Percentiles rank a stretch among this genome's conserved stretches.
Evolutionary conservation across 2,888 invertebrate species (phyloP).

Genomic region (Drosophila kambysellisi): DNA sequence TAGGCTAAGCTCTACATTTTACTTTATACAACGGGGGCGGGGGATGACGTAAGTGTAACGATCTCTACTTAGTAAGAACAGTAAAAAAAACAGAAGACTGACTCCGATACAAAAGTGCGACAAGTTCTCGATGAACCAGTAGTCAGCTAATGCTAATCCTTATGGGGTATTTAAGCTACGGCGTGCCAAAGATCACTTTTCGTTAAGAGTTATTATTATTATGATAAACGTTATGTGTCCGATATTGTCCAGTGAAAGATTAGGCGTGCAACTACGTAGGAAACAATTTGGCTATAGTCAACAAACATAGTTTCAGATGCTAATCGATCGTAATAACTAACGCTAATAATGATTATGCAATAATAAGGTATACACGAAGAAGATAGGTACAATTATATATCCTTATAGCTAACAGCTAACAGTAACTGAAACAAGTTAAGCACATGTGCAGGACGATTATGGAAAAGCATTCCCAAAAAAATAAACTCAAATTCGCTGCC

Average conservation of each 20-base stretch:
- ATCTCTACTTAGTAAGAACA: conserved; percentile 63
- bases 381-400: conserved; percentile 59
- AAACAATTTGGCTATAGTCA: conserved; percentile 60
- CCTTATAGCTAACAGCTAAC: conserved; percentile 48
- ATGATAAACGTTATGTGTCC: conserved; percentile 22
- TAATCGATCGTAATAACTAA: conserved; percentile 37
- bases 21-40: conserved; percentile 71
- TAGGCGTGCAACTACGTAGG: conserved; percentile 68
- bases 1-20: conserved; percentile 74
- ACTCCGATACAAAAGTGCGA: conserved; percentile 56
- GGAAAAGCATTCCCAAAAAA: conserved; percentile 28
- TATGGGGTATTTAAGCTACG: conserved; percentile 30
- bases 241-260: conserved; percentile 72
- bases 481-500: conserved; percentile 43
- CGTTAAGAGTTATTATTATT: conserved; percentile 4
- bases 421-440: conserved; percentile 39
- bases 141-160: conserved; percentile 7
- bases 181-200: conserved; percentile 43
- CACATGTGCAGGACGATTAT: conserved; percentile 28
- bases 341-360: conserved; percentile 67
- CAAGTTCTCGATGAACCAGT: conserved; percentile 24
- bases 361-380: conserved; percentile 62
- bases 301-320: conserved; percentile 48
- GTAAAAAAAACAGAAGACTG: conserved; percentile 53
- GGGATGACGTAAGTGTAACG: conserved; percentile 32